Conservation (phyloP, 2,113 vertebrate genomes). For the Semicossyphus pulcher region DNA sequence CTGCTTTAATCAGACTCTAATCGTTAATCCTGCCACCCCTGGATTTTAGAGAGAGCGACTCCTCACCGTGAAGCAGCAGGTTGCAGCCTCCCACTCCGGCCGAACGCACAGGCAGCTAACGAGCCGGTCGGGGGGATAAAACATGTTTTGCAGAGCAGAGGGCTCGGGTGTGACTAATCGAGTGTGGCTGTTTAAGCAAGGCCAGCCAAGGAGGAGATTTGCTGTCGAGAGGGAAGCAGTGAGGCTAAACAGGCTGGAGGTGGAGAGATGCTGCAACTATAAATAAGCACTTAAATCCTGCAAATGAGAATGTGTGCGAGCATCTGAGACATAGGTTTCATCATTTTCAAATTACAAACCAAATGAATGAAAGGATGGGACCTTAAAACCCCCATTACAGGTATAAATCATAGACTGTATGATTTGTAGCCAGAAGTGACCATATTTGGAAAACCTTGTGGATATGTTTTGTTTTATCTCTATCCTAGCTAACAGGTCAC, state of each 20-base stretch:
- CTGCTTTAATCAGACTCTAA: slow-evolving; percentile 50
- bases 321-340: background rate
- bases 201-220: slow-evolving; percentile 45
- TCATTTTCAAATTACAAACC: background rate
- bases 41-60: slow-evolving; percentile 28
- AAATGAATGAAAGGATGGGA: background rate
- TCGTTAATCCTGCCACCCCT: slow-evolving; percentile 43
- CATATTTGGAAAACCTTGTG: background rate
- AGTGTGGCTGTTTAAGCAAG: slow-evolving; percentile 28
- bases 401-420: background rate
- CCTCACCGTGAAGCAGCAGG: slow-evolving; percentile 34
- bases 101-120: slow-evolving; percentile 35
- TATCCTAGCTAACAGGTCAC: too few relatives aligned
- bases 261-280: background rate
- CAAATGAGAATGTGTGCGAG: background rate
- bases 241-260: slow-evolving; percentile 10
- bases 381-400: background rate
- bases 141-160: slow-evolving; percentile 30
- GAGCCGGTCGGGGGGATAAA: slow-evolving; percentile 43
- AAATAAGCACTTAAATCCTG: background rate
- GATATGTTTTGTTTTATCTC: background rate
- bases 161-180: slow-evolving; percentile 36
- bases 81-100: slow-evolving; percentile 11
- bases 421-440: background rate
- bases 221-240: background rate